Percentiles rank a stretch among this genome's conserved stretches.
Conservation (phyloP, 2,888 invertebrate species). For the Dendrolimus pini region DNA sequence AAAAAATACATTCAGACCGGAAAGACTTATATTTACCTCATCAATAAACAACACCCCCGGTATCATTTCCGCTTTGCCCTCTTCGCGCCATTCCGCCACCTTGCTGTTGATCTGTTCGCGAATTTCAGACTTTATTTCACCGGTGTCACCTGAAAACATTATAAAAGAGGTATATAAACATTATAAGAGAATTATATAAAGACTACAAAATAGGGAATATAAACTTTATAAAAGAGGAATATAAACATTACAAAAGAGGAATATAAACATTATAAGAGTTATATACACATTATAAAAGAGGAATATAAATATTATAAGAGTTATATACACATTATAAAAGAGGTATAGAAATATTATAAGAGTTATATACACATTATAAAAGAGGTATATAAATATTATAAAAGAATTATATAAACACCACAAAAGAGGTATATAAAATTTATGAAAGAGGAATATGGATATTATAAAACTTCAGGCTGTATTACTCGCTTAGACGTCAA, state of each 20-base stretch:
- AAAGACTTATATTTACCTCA: conserved; percentile 76
- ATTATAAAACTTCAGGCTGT: background rate
- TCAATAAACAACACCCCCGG: conserved; percentile 98
- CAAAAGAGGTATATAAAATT: too few relatives aligned
- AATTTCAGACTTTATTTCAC: conserved; percentile 98
- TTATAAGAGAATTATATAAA: too few relatives aligned
- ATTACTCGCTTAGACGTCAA: too few relatives aligned
- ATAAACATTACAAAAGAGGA: too few relatives aligned
- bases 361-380: background rate
- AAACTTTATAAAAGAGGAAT: too few relatives aligned
- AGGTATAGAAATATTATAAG: background rate
- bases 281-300: too few relatives aligned
- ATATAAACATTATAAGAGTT: too few relatives aligned
- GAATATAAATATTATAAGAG: background rate
- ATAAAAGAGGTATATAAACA: background rate
- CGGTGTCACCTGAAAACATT: conserved; percentile 88
- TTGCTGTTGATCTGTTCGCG: conserved; percentile 98
- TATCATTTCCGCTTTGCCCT: conserved; percentile 99
- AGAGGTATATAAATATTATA: too few relatives aligned
- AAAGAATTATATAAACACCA: too few relatives aligned
- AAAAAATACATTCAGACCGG: too few relatives aligned
- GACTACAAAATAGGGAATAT: too few relatives aligned
- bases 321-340: background rate
- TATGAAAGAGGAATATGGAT: background rate
- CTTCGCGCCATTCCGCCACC: conserved; percentile 99